phyloP scores from a whole-genome alignment of 2,888 invertebrate genomes.

The Drosophila helvetica region DNA sequence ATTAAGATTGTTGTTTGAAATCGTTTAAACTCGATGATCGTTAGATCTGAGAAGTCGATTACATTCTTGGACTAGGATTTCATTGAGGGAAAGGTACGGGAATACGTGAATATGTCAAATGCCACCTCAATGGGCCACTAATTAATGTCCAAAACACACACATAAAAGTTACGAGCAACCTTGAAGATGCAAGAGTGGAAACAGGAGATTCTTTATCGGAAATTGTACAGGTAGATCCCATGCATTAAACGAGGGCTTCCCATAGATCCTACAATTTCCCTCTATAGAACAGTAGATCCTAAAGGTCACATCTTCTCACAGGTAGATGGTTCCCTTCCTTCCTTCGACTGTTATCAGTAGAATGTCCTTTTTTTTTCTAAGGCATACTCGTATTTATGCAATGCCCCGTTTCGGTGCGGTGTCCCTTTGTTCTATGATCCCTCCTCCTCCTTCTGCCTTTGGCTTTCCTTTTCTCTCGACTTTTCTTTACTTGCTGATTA shows the following conservation, averaged over 20 bases:
- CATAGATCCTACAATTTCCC: constrained; percentile 13
- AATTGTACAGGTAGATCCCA: not conserved
- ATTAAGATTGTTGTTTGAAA: constrained; percentile 27
- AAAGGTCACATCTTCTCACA: constrained; percentile 9
- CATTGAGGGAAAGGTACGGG: constrained; percentile 43
- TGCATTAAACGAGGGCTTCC: constrained; percentile 8
- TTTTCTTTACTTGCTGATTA: constrained; percentile 48
- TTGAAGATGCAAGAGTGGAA: constrained; percentile 44
- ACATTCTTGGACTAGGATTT: constrained; percentile 49
- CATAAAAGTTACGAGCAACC: constrained; percentile 51
- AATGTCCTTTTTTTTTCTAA: constrained; percentile 40
- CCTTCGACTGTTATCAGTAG: constrained; percentile 47
- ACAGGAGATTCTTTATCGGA: not conserved
- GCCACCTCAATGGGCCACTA: constrained; percentile 59
- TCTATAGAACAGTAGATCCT: constrained; percentile 31
- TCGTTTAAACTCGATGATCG: constrained; percentile 54
- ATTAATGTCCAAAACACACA: constrained; percentile 52
- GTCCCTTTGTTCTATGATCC: constrained; percentile 46
- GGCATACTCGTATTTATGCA: constrained; percentile 53
- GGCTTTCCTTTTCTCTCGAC: constrained; percentile 36
- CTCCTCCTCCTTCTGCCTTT: not conserved
- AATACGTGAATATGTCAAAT: not conserved
- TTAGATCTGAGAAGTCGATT: not conserved
- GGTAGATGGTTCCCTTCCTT: constrained; percentile 43
- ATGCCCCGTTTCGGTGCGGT: constrained; percentile 50